Evolutionary conservation across 2,888 invertebrate species (phyloP).

Genomic region (Psylliodes chrysocephalus): DNA sequence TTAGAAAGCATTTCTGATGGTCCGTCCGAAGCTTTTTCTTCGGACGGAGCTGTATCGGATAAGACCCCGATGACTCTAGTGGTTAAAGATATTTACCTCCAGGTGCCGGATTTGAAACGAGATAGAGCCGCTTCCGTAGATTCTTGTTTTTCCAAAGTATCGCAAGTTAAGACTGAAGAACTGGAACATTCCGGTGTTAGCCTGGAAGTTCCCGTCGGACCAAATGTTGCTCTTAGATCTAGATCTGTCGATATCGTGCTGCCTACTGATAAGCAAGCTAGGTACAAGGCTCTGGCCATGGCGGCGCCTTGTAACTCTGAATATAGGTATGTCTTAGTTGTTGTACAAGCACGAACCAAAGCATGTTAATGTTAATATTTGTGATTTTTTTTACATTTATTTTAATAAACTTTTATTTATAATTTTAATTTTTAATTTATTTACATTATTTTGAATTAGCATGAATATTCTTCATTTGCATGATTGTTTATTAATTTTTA

Average conservation of each 20-base stretch:
- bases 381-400: too few relatives aligned
- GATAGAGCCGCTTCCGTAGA: slow-evolving; percentile 90
- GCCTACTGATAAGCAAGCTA: slow-evolving; percentile 85
- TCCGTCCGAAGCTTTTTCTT: slow-evolving; percentile 61
- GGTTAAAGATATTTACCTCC: slow-evolving; percentile 62
- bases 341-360: slow-evolving; percentile 20
- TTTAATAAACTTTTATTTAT: too few relatives aligned
- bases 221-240: slow-evolving; percentile 74
- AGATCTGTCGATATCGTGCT: slow-evolving; percentile 89
- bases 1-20: slow-evolving; percentile 74
- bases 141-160: slow-evolving; percentile 84
- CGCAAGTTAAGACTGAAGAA: slow-evolving; percentile 77
- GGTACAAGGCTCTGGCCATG: slow-evolving; percentile 84
- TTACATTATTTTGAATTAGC: too few relatives aligned
- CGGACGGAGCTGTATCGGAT: slow-evolving; percentile 55
- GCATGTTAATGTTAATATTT: not conserved
- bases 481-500: too few relatives aligned
- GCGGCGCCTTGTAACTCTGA: slow-evolving; percentile 66
- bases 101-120: slow-evolving; percentile 84
- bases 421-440: too few relatives aligned
- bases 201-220: slow-evolving; percentile 77
- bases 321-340: slow-evolving; percentile 51
- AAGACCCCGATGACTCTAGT: slow-evolving; percentile 52
- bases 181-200: slow-evolving; percentile 72
- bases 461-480: not conserved